These are phyloP conservation scores for Saccostrea echinata DNA, from an alignment of 1,140 invertebrate species.

Conservation along the genomic window DNA sequence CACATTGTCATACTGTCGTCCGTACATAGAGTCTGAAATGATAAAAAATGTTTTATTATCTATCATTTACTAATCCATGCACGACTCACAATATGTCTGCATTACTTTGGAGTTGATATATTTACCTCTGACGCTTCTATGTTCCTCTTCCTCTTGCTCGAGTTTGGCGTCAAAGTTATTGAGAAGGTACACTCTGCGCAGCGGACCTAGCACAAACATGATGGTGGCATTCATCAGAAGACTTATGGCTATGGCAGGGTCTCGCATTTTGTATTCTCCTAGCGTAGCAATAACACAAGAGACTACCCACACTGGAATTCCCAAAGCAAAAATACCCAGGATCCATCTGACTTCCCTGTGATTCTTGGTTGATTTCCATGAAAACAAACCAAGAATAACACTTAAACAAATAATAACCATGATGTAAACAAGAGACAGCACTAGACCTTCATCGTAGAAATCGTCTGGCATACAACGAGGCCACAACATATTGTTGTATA, in stretches of 20 bases:
- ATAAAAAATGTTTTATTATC: background rate
- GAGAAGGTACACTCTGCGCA: conserved; percentile 79
- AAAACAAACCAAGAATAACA: conserved; percentile 77
- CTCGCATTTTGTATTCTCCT: conserved; percentile 73
- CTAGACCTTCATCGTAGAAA: conserved; percentile 80
- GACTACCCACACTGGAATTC: conserved; percentile 78
- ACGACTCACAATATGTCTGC: conserved; percentile 37
- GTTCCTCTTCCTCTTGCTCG: conserved; percentile 61
- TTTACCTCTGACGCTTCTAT: background rate
- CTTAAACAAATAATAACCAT: conserved; percentile 80
- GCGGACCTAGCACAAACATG: conserved; percentile 76
- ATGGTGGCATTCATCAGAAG: conserved; percentile 77
- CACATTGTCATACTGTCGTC: conserved; percentile 70
- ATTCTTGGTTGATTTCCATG: conserved; percentile 73
- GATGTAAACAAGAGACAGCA: conserved; percentile 81
- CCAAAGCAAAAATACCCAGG: conserved; percentile 76
- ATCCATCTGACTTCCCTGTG: conserved; percentile 79
- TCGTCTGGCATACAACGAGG: conserved; percentile 73
- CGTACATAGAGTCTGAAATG: conserved; percentile 66
- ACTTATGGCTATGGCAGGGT: conserved; percentile 77
- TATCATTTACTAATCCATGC: background rate
- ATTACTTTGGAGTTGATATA: background rate
- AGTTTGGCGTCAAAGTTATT: conserved; percentile 70
- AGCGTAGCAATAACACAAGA: conserved; percentile 80
- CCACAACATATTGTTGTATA: conserved; percentile 73